Percentiles rank a stretch among this genome's conserved stretches.
These are phyloP conservation scores for Gisinianus flammeolus DNA, from an alignment of 2,888 invertebrate species.

Conservation along the genomic window DNA sequence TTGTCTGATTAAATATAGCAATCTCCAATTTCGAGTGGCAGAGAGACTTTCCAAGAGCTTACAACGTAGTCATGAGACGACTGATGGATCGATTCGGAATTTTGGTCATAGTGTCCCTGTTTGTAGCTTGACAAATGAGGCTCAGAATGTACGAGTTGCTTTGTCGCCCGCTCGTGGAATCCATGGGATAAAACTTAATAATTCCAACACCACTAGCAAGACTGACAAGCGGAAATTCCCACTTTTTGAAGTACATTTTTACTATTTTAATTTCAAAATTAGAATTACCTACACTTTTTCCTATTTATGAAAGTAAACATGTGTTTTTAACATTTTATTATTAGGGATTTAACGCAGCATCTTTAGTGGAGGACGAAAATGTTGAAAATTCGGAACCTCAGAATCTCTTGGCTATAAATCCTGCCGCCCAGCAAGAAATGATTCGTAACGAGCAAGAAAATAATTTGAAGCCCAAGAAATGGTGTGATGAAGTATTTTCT, in stretches of 20 bases:
- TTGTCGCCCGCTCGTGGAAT: constrained; percentile 32
- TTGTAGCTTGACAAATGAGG: constrained; percentile 46
- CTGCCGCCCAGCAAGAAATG: neutral
- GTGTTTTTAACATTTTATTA: no score
- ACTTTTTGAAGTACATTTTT: constrained; percentile 19
- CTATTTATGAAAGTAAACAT: no score
- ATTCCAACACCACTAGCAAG: constrained; percentile 17
- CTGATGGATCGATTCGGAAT: constrained; percentile 30
- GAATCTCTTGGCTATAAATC: neutral
- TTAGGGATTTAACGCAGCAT: no score
- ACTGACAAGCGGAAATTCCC: constrained; percentile 16
- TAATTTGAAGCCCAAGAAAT: constrained; percentile 41
- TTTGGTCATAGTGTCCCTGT: constrained; percentile 53
- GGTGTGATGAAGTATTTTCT: constrained; percentile 38
- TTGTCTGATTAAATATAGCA: constrained; percentile 13
- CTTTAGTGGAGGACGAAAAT: neutral
- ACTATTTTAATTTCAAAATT: neutral
- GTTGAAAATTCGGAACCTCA: neutral
- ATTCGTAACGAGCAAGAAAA: constrained; percentile 45
- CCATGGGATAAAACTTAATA: constrained; percentile 40
- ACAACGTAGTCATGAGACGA: neutral
- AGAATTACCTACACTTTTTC: no score
- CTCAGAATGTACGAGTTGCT: constrained; percentile 47
- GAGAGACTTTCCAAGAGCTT: constrained; percentile 32
- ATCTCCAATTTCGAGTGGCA: constrained; percentile 43